Evolutionary conservation across 2,888 invertebrate genomes (phyloP).

Genomic region (Lithophane socia): DNA sequence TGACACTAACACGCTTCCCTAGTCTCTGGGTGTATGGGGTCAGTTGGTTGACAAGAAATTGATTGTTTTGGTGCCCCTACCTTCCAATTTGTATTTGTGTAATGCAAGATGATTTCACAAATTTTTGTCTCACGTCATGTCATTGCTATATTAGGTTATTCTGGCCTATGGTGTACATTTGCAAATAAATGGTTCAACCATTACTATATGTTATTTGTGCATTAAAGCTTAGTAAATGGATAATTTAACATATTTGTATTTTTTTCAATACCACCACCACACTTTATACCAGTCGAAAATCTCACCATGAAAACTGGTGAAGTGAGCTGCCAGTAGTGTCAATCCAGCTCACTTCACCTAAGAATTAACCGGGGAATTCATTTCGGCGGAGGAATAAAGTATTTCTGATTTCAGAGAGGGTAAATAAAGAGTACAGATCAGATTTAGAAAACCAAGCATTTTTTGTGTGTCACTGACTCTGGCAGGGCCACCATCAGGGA

Average conservation of each 20-base stretch:
- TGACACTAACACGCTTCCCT: constrained; percentile 5
- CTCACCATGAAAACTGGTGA: too few species aligned
- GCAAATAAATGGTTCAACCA: constrained; percentile 82
- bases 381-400: too few species aligned
- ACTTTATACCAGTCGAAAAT: not conserved
- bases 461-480: too few species aligned
- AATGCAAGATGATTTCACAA: constrained; percentile 20
- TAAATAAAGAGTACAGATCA: too few species aligned
- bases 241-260: constrained; percentile 67
- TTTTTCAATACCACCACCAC: not conserved
- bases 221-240: constrained; percentile 89
- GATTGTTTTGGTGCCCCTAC: not conserved
- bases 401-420: too few species aligned
- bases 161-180: constrained; percentile 82
- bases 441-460: too few species aligned
- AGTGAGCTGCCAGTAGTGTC: too few species aligned
- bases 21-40: not conserved
- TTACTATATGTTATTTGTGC: constrained; percentile 84
- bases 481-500: too few species aligned
- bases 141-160: constrained; percentile 62
- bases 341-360: too few species aligned
- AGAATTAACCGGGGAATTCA: too few species aligned
- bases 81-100: constrained; percentile 15
- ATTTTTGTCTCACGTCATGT: constrained; percentile 50
- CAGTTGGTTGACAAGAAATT: constrained; percentile 13